Base-by-base conservation (phyloP, 2,888 invertebrate species). In the Mellilla xanthometata region DNA sequence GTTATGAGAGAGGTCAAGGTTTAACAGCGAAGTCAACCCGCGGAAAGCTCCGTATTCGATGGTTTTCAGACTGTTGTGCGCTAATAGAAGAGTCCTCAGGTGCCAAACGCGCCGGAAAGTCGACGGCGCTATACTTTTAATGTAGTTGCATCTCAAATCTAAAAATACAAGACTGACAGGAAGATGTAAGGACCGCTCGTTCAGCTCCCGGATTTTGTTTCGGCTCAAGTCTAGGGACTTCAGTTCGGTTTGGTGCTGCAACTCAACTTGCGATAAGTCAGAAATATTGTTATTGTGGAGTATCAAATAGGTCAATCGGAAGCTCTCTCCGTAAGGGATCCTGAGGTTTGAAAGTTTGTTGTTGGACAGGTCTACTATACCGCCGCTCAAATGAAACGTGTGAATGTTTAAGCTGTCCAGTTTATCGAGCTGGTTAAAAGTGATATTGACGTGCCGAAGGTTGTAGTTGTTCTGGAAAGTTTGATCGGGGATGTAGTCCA, bases 311-410 rank as follows among this genome's bases (percentile, higher is more conserved):
- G 54, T 60, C 10, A 86, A 60, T 9, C 72, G 72, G 1, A 68
- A 40, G 0, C 81, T 80, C 47, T 86, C 80, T 0, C 75, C 77
- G 0, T 44, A 48, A 1, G 78, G 74, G 31, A 87, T 72, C 9
- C 47, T 67, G 3, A 88, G 55, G 30, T 59, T 58, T 5, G 65
- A 67, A 19, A 89, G 53, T 3, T 56, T 72, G 39, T 87, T 89
- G 48, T 84, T 73, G 3, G 87, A 86, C 12, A 89, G 61, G 51
- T 88, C 85, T 12, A 89, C 47, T 3, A 77, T 64, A 2, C 87
- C 88, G 9, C 86, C 85, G 19, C 72, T 68, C 0, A 68, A 60
- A 43, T 86, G 78, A 23, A 88, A 86, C 43, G 73, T 72, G 24
- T 49, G 58, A 27, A 88, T 76, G 6, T 66, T 64, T 4, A 88